Percentiles rank a stretch among this genome's conserved stretches.
Conservation (phyloP, 2,888 invertebrate species). For the Ligdia adustata region DNA sequence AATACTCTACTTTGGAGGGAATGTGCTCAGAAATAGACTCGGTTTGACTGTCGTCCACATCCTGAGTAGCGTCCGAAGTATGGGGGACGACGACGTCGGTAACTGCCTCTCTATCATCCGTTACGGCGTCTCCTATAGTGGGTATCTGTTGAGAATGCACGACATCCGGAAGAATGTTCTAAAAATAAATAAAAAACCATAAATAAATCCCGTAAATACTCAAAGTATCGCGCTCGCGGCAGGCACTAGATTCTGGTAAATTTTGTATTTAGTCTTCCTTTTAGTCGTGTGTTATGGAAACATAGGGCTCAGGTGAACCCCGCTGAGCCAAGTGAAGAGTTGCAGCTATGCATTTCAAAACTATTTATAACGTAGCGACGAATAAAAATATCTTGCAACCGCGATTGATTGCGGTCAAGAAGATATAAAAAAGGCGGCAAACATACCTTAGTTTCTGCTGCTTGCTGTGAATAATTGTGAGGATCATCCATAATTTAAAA, state of each 20-base stretch:
- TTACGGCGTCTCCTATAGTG: slow-evolving; percentile 56
- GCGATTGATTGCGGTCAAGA: slow-evolving; percentile 35
- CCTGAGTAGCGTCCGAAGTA: slow-evolving; percentile 39
- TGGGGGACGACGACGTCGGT: slow-evolving; percentile 46
- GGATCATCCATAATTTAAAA: slow-evolving; percentile 78
- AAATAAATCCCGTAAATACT: slow-evolving; percentile 48
- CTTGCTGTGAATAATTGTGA: slow-evolving; percentile 54
- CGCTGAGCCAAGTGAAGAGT: slow-evolving; percentile 41
- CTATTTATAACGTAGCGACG: slow-evolving; percentile 65
- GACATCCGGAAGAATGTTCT: slow-evolving; percentile 82
- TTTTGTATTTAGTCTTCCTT: slow-evolving; percentile 13
- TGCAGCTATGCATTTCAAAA: slow-evolving; percentile 61
- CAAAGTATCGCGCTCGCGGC: slow-evolving; percentile 28
- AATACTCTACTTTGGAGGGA: slow-evolving; percentile 67
- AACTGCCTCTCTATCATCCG: slow-evolving; percentile 50
- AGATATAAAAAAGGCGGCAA: slow-evolving; percentile 12
- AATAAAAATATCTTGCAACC: slow-evolving; percentile 60
- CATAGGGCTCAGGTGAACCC: slow-evolving; percentile 30
- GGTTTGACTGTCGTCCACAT: slow-evolving; percentile 59
- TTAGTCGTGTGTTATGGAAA: neutral
- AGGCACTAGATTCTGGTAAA: slow-evolving; percentile 23
- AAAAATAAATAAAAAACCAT: slow-evolving; percentile 78
- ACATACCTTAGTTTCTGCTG: slow-evolving; percentile 69
- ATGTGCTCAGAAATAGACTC: slow-evolving; percentile 77
- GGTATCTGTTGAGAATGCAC: slow-evolving; percentile 79